Conservation (phyloP, 1,140 invertebrate genomes). For the Euura lappo region DNA sequence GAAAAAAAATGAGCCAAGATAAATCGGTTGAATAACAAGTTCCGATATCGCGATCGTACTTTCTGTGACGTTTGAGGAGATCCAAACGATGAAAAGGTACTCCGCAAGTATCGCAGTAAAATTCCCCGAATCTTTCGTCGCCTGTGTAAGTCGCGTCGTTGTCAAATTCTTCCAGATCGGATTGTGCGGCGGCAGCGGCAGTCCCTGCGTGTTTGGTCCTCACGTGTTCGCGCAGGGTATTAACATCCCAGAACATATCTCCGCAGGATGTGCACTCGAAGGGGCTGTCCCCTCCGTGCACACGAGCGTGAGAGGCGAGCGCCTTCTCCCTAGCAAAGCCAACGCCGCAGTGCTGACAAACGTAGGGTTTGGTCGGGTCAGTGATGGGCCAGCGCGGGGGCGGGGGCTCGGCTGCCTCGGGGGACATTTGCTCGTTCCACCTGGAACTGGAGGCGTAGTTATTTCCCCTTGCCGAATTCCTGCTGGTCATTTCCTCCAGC, state of each 20-base stretch:
- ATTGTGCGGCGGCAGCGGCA: conserved; percentile 40
- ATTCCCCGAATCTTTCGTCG: conserved; percentile 73
- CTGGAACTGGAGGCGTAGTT: conserved; percentile 55
- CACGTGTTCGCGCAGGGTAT: conserved; percentile 70
- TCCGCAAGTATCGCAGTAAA: conserved; percentile 78
- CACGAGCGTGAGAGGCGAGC: conserved; percentile 71
- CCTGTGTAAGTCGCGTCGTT: conserved; percentile 64
- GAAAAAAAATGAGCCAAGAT: neutral
- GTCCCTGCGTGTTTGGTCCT: conserved; percentile 63
- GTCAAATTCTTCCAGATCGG: conserved; percentile 60
- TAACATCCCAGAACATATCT: conserved; percentile 80
- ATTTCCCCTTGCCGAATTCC: conserved; percentile 52
- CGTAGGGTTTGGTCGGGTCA: conserved; percentile 78
- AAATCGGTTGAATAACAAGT: neutral
- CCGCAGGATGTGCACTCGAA: conserved; percentile 78
- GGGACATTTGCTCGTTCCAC: conserved; percentile 44
- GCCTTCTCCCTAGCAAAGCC: conserved; percentile 83
- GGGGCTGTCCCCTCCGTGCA: conserved; percentile 77
- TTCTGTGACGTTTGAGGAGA: conserved; percentile 72
- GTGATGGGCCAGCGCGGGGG: conserved; percentile 65
- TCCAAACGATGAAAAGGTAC: conserved; percentile 78
- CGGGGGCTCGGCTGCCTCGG: conserved; percentile 39
- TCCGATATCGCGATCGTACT: conserved; percentile 40
- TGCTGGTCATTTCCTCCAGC: conserved; percentile 54
- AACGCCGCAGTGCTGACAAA: conserved; percentile 80